Evolutionary conservation across 2,797 vertebrate species (phyloP).

Genomic region (Labeo calbasu): DNA sequence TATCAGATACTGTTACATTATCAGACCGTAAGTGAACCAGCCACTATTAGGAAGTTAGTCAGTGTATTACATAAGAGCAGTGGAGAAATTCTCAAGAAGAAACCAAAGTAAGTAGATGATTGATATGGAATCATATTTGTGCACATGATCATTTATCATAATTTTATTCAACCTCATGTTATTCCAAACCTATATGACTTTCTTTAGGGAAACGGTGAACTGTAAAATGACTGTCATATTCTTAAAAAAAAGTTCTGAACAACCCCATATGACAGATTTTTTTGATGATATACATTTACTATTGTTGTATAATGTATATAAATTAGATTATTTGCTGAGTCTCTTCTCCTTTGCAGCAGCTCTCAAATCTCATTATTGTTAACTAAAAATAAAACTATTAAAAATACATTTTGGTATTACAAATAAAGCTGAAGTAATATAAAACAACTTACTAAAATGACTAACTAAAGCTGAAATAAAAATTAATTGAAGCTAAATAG

Average conservation of each 20-base stretch:
- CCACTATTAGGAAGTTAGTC: conserved; percentile 88
- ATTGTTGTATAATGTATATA: neutral
- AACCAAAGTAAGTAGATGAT: conserved; percentile 90
- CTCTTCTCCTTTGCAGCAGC: neutral
- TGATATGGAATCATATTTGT: neutral
- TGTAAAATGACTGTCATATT: neutral
- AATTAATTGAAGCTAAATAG: neutral
- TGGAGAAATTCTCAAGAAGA: conserved; percentile 96
- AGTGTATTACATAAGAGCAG: conserved; percentile 95
- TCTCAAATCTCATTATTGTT: neutral
- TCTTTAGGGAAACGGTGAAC: neutral
- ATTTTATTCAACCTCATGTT: neutral
- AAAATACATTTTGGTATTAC: neutral
- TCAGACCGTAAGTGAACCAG: conserved; percentile 95
- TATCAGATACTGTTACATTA: conserved; percentile 92
- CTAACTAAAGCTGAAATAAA: neutral
- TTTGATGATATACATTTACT: neutral
- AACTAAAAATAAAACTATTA: neutral
- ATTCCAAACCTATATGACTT: neutral
- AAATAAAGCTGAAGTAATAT: neutral
- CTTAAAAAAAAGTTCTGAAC: neutral
- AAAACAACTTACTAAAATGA: neutral
- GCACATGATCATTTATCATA: neutral
- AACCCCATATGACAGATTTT: neutral
- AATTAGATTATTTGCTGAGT: neutral